These are phyloP conservation scores for Halocynthia aurantium DNA, from an alignment of 23 tunicate genomes.

Conservation along the genomic window DNA sequence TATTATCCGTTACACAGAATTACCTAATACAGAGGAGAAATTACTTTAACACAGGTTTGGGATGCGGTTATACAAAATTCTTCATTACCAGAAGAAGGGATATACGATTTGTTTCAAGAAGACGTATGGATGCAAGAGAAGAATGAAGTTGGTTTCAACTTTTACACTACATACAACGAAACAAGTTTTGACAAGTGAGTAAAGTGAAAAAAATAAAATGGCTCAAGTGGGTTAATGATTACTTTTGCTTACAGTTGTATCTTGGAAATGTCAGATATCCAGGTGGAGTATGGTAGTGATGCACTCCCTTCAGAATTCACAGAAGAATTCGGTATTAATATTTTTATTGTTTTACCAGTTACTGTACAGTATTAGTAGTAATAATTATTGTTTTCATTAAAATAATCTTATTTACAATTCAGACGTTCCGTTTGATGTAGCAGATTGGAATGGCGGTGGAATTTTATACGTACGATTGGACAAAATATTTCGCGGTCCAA, in stretches of 20 bases:
- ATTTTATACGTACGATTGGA: not conserved
- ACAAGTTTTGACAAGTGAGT: not conserved
- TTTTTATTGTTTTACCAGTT: not conserved
- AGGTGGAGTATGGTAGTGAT: constrained; percentile 5
- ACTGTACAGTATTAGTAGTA: not conserved
- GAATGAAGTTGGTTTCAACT: constrained; percentile 31
- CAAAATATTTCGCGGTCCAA: constrained; percentile 4
- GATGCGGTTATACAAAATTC: constrained; percentile 14
- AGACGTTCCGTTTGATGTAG: constrained; percentile 9
- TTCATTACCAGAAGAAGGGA: not conserved
- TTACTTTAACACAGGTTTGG: constrained; percentile 13
- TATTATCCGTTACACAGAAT: not conserved
- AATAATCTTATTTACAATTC: constrained; percentile 1
- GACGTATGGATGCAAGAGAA: constrained; percentile 29
- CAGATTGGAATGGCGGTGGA: constrained; percentile 22
- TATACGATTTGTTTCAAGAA: constrained; percentile 16
- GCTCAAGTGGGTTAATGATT: too few relatives aligned
- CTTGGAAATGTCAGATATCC: constrained; percentile 1
- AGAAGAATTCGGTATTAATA: constrained; percentile 3
- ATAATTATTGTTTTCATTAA: not conserved
- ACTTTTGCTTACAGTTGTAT: constrained; percentile 3
- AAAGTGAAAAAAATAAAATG: too few relatives aligned
- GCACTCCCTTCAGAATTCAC: constrained; percentile 2
- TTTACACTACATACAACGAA: constrained; percentile 16
- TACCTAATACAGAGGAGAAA: not conserved